A percentile compares a stretch with the other conserved stretches of the same genome.
Evolutionary conservation across 2,797 vertebrate species (phyloP).

Genomic region (Siniperca scherzeri): DNA sequence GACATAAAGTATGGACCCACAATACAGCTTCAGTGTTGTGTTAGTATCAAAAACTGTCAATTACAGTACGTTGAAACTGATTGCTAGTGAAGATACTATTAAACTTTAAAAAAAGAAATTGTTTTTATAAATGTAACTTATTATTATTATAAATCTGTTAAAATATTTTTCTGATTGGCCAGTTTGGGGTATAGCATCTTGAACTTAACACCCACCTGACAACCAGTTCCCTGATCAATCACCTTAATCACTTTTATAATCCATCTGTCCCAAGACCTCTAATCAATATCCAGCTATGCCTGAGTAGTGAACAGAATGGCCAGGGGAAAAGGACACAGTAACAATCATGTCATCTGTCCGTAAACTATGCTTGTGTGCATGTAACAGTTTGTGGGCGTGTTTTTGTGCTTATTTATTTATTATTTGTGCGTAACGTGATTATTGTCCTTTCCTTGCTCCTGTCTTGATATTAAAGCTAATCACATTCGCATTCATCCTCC

Average conservation of each 20-base stretch:
- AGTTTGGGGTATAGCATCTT: neutral
- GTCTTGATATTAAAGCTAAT: slow-evolving; percentile 36
- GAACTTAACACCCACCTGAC: neutral
- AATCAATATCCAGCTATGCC: slow-evolving; percentile 25
- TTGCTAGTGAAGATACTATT: neutral
- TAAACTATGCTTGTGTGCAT: neutral
- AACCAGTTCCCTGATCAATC: slow-evolving; percentile 21
- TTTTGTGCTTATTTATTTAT: neutral
- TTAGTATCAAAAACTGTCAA: neutral
- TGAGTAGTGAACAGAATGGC: neutral
- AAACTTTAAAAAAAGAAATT: no score
- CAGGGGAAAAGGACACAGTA: neutral
- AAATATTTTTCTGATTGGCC: neutral
- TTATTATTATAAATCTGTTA: neutral
- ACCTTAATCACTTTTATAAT: slow-evolving; percentile 26
- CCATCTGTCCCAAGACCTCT: slow-evolving; percentile 14
- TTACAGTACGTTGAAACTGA: neutral
- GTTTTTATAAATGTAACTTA: neutral
- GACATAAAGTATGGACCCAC: neutral
- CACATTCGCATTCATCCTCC: slow-evolving; percentile 42
- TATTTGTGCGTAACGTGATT: neutral
- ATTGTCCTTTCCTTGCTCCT: slow-evolving; percentile 25
- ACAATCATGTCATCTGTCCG: neutral
- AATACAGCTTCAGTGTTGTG: neutral
- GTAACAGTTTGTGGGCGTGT: neutral